Evolutionary conservation across 1,140 invertebrate genomes (phyloP).

Genomic region (Microplitis mediator): DNA sequence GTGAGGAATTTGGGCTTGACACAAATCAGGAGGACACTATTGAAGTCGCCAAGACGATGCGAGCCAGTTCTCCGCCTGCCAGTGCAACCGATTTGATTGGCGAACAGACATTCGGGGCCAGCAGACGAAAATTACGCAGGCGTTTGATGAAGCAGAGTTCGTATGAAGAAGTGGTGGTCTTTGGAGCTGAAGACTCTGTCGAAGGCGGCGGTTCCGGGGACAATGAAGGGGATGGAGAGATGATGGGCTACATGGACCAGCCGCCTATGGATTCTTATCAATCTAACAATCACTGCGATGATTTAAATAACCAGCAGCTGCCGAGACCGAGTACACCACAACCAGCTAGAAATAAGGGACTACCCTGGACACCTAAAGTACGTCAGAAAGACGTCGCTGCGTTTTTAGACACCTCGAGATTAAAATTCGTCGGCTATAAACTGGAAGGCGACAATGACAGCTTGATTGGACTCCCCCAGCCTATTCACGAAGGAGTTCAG

Average conservation of each 20-base stretch:
- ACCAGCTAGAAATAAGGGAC: conserved; percentile 58
- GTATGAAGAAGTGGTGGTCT: conserved; percentile 70
- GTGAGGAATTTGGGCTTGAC: conserved; percentile 74
- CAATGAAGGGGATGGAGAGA: conserved; percentile 49
- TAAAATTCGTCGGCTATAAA: conserved; percentile 95
- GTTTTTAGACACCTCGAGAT: conserved; percentile 88
- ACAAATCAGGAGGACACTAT: conserved; percentile 89
- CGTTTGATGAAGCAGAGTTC: conserved; percentile 90
- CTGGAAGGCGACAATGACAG: conserved; percentile 84
- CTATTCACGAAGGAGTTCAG: conserved; percentile 93
- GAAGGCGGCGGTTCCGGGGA: conserved; percentile 35
- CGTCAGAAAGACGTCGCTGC: conserved; percentile 89
- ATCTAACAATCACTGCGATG: conserved; percentile 41
- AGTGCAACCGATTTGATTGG: conserved; percentile 92
- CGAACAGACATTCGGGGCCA: conserved; percentile 72
- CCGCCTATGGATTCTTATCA: conserved; percentile 37
- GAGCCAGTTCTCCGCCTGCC: conserved; percentile 92
- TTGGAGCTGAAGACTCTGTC: conserved; percentile 54
- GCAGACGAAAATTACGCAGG: conserved; percentile 39
- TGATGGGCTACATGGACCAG: conserved; percentile 41
- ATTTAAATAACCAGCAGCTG: conserved; percentile 47
- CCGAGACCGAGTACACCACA: conserved; percentile 60
- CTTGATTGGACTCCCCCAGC: conserved; percentile 89
- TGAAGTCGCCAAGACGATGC: conserved; percentile 90
- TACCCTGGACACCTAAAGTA: conserved; percentile 98